Conservation (phyloP, 2,797 vertebrate genomes). For the Periparus ater region DNA sequence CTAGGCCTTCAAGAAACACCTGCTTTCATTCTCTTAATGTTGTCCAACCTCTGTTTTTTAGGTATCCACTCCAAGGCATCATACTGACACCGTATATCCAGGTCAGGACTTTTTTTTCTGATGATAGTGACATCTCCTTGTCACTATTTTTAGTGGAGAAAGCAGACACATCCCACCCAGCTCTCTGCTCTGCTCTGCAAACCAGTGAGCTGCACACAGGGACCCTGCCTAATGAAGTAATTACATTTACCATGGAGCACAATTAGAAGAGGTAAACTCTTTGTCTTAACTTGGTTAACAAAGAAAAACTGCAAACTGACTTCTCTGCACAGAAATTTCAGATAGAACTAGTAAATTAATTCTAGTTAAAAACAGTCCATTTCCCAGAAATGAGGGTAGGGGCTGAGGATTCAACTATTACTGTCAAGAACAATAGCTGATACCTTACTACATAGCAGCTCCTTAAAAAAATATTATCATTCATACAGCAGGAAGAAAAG, state of each 20-base stretch:
- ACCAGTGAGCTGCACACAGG: background rate
- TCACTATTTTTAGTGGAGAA: background rate
- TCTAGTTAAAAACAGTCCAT: background rate
- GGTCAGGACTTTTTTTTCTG: accelerated
- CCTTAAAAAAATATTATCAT: background rate
- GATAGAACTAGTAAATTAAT: background rate
- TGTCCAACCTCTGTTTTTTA: background rate
- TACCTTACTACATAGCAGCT: background rate
- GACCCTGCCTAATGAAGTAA: background rate
- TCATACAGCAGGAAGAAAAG: background rate
- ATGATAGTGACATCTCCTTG: background rate
- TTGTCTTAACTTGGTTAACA: background rate
- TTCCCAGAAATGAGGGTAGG: background rate
- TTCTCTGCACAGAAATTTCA: background rate
- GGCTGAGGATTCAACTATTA: background rate
- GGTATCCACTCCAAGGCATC: background rate
- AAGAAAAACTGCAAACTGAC: background rate
- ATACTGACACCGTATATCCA: background rate
- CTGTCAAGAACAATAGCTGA: background rate
- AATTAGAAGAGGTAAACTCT: background rate
- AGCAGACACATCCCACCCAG: background rate
- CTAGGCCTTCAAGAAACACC: background rate
- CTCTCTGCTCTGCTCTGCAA: background rate
- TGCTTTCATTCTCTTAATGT: background rate
- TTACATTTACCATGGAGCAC: background rate